Evolutionary conservation across 1,140 invertebrate species (phyloP), one percentile per base, ranked within the genome.

Genomic region (Dryas iulia): DNA sequence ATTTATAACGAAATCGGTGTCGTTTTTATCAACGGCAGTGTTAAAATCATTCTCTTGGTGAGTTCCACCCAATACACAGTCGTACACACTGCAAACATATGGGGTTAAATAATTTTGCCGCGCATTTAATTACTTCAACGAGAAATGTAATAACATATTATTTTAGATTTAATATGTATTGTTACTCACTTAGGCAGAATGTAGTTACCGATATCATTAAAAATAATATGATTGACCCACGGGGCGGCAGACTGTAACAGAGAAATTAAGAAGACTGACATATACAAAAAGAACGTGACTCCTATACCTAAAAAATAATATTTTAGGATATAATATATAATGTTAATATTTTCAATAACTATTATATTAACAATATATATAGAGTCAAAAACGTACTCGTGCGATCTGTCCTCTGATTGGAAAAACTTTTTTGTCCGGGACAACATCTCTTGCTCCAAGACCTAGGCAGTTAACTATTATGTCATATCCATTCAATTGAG

Each of bases 401-500:
- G 90, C 80, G 10, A 96, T 93, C 89, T 96, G 96, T 18, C 96
- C 96, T 73, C 96, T 93, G n/a, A 96, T 92, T 6, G 96, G 92
- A 35, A 76, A 69, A 14, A 96, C 85, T 39, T 81, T 73, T 3
- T 83, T 63, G 89, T 97, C 96, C 6, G 87, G 84, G 1, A 94
- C 92, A 5, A 96, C 82, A 3, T 90, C 25, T 63, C 86, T 84
- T 5, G 95, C 93, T 8, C 93, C 93, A 0, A 97, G 80, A 0
- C 96, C 96, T 23, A 94, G 93, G 76, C 96, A 97, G 82, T 97
- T 97, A 24, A 97, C 92, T 28, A 97, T 89, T 1, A 95, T 91
- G 82, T 96, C 94, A 78, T 93, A 96, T 0, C 80, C 87, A 1
- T 91, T 77, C 0, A 89, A 66, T 1, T 84, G 71, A 0, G 94